A percentile compares a stretch with the other conserved stretches of the same genome.
Evolutionary conservation across 1,140 invertebrate genomes (phyloP).

Genomic region (Zelostemma sp.): DNA sequence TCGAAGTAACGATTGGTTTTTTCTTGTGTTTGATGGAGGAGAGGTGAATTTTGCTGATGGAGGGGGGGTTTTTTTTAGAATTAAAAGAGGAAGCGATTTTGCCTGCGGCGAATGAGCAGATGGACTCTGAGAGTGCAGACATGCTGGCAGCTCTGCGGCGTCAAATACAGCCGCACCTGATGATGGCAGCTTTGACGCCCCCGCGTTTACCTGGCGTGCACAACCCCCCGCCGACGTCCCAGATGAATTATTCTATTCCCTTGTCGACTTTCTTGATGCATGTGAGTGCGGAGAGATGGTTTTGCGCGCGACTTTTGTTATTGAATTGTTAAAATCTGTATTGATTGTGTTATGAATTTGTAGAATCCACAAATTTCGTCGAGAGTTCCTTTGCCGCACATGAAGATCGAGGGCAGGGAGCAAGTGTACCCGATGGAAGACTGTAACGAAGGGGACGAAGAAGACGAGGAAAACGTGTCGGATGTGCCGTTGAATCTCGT

Average conservation of each 20-base stretch:
- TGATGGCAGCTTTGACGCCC: conserved; percentile 72
- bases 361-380: conserved; percentile 39
- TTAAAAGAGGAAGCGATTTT: conserved; percentile 59
- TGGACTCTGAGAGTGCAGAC: conserved; percentile 71
- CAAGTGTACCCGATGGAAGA: conserved; percentile 52
- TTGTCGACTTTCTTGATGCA: conserved; percentile 65
- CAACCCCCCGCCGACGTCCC: conserved; percentile 47
- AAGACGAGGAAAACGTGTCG: conserved; percentile 65
- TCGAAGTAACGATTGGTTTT: conserved; percentile 61
- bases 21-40: too few species aligned
- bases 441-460: conserved; percentile 53
- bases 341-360: conserved; percentile 16
- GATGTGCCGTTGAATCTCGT: conserved; percentile 69
- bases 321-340: too few species aligned
- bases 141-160: conserved; percentile 76
- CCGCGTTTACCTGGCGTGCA: conserved; percentile 53
- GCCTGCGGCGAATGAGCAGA: conserved; percentile 57
- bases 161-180: conserved; percentile 75
- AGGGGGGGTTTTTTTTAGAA: conserved; percentile 38
- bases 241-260: conserved; percentile 62
- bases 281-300: too few species aligned
- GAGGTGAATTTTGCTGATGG: too few species aligned
- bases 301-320: too few species aligned
- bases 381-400: conserved; percentile 48
- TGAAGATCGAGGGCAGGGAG: conserved; percentile 58